These are phyloP conservation scores for Pogoniulus pusillus DNA, from an alignment of 2,797 vertebrate species.

Conservation along the genomic window DNA sequence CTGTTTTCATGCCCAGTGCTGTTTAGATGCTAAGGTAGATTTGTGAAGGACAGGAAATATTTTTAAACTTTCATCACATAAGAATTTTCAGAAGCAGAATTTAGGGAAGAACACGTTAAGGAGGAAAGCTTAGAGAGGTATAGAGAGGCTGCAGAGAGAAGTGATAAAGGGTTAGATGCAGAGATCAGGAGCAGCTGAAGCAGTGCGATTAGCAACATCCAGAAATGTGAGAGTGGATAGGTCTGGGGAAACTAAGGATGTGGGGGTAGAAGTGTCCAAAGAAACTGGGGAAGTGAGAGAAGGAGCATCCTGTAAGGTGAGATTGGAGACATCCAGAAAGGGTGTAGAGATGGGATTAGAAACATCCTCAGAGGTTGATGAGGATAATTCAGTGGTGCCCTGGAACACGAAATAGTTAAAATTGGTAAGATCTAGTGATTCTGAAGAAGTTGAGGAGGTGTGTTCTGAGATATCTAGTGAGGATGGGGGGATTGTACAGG, in stretches of 20 bases:
- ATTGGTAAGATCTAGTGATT: slow-evolving; percentile 45
- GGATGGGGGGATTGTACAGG: slow-evolving; percentile 6
- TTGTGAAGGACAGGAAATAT: neutral
- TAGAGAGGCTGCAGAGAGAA: neutral
- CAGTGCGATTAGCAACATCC: neutral
- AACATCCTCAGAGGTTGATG: neutral
- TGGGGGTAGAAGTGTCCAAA: slow-evolving; percentile 32
- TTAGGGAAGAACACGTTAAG: neutral
- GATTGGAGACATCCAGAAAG: slow-evolving; percentile 8
- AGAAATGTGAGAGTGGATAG: slow-evolving; percentile 33
- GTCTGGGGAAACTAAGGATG: slow-evolving; percentile 17
- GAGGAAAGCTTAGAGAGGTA: neutral
- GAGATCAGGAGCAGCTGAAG: slow-evolving; percentile 20
- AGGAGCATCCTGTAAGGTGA: slow-evolving; percentile 7
- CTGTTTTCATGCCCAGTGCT: neutral
- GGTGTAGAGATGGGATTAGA: slow-evolving; percentile 4
- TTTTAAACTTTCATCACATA: neutral
- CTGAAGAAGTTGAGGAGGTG: slow-evolving; percentile 47
- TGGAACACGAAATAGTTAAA: slow-evolving; percentile 44
- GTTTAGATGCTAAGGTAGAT: neutral
- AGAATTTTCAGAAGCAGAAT: neutral
- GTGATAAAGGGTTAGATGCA: neutral
- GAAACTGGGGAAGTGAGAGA: slow-evolving; percentile 22
- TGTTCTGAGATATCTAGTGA: slow-evolving; percentile 1
- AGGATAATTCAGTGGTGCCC: slow-evolving; percentile 13